A percentile compares a stretch with the other conserved stretches of the same genome.
Evolutionary conservation across 1,140 invertebrate genomes (phyloP).

Genomic region (Drosophila albomicans): DNA sequence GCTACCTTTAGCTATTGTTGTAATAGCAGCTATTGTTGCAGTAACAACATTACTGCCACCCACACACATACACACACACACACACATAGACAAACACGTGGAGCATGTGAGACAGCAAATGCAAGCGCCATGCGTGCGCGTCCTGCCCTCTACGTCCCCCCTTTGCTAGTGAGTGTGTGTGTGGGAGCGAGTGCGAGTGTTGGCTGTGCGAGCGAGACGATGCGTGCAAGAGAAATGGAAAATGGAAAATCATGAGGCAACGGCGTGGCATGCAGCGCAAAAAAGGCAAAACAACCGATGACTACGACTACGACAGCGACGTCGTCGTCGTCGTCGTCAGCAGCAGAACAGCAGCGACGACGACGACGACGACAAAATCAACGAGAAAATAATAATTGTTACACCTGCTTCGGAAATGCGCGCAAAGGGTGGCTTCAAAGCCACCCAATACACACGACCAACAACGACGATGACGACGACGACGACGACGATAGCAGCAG

Average conservation of each 20-base stretch:
- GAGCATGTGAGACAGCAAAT: slow-evolving; percentile 74
- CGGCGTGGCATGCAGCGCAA: slow-evolving; percentile 37
- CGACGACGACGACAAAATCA: slow-evolving; percentile 71
- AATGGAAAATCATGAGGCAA: slow-evolving; percentile 43
- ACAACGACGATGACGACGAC: slow-evolving; percentile 24
- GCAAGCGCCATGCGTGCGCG: slow-evolving; percentile 80
- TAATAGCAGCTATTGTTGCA: slow-evolving; percentile 73
- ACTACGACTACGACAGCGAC: background rate
- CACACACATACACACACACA: slow-evolving; percentile 16
- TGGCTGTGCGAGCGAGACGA: slow-evolving; percentile 51
- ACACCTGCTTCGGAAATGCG: slow-evolving; percentile 81
- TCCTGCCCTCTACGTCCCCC: slow-evolving; percentile 15
- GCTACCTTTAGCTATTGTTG: slow-evolving; percentile 34
- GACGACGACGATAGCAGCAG: slow-evolving; percentile 5
- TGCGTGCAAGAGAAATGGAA: slow-evolving; percentile 56
- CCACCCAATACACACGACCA: slow-evolving; percentile 45
- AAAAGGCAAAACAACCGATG: slow-evolving; percentile 65
- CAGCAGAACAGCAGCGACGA: slow-evolving; percentile 1
- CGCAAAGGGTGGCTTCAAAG: slow-evolving; percentile 54
- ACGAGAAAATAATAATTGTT: slow-evolving; percentile 84
- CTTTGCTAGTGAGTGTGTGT: slow-evolving; percentile 19
- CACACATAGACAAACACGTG: slow-evolving; percentile 32
- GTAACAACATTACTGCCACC: slow-evolving; percentile 76
- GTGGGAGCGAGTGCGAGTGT: slow-evolving; percentile 52
- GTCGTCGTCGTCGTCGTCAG: slow-evolving; percentile 21